Evolutionary conservation across 2,113 vertebrate species (phyloP).

Genomic region (Pterocles gutturalis): DNA sequence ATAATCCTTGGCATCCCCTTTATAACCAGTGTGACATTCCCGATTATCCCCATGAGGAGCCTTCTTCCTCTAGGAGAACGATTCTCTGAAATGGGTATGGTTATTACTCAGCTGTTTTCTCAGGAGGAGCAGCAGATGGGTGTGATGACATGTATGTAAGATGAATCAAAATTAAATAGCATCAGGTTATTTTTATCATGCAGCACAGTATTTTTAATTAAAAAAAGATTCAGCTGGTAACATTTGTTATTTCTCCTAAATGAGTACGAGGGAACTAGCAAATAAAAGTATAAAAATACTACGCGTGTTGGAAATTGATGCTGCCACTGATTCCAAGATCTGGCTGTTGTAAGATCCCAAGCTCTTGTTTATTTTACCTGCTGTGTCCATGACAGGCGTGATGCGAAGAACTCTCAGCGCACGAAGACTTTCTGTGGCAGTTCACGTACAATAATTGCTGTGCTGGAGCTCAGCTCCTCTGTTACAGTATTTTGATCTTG

Average conservation of each 20-base stretch:
- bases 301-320: fast-evolving
- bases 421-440: not conserved
- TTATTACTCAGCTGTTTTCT: not conserved
- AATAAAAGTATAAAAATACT: not conserved
- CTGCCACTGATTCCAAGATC: not conserved
- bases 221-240: not conserved
- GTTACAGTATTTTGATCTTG: constrained; percentile 20
- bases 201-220: not conserved
- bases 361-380: not conserved
- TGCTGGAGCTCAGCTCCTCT: not conserved
- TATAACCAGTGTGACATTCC: fast-evolving
- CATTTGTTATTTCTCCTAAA: not conserved
- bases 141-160: not conserved
- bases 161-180: not conserved
- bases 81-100: not conserved
- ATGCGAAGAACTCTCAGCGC: not conserved
- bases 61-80: not conserved
- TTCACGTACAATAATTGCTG: not conserved
- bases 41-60: not conserved
- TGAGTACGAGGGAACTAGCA: not conserved
- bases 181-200: constrained; percentile 18
- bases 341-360: not conserved
- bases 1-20: not conserved
- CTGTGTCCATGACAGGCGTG: not conserved
- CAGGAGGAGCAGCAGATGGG: constrained; percentile 43